A percentile compares a stretch with the other conserved stretches of the same genome.
Evolutionary conservation across 2,888 invertebrate species (phyloP).

Genomic region (Caenorhabditis japonica): DNA sequence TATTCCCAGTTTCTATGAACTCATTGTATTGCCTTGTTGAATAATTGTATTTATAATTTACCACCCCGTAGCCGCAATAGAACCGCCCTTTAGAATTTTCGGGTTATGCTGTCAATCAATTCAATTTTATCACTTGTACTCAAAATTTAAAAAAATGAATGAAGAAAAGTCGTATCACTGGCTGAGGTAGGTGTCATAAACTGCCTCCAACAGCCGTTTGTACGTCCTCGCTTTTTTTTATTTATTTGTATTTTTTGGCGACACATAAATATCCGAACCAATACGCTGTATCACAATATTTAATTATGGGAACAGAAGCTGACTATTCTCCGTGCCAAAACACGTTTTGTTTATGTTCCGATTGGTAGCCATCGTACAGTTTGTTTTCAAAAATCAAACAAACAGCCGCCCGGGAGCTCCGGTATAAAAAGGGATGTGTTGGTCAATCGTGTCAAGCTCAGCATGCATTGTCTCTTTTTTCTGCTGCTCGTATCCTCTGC

Average conservation of each 20-base stretch:
- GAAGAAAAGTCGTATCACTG: background rate
- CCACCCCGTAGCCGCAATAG: too few species aligned
- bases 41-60: too few species aligned
- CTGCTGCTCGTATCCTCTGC: constrained; percentile 6
- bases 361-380: constrained; percentile 31
- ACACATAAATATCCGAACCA: too few species aligned
- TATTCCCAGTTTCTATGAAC: too few species aligned
- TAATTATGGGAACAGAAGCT: too few species aligned
- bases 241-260: too few species aligned
- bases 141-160: background rate
- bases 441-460: constrained; percentile 4
- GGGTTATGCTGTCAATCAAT: too few species aligned
- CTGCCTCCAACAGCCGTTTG: constrained; percentile 59
- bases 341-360: constrained; percentile 25
- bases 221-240: constrained; percentile 72
- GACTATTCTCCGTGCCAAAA: constrained; percentile 10
- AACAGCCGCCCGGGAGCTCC: constrained; percentile 9
- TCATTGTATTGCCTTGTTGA: too few species aligned
- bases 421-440: constrained; percentile 8
- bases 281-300: too few species aligned
- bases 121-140: too few species aligned
- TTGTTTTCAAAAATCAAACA: constrained; percentile 28
- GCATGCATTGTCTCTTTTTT: constrained; percentile 9
- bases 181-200: constrained; percentile 52
- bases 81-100: too few species aligned